A percentile compares a stretch with the other conserved stretches of the same genome.
These are phyloP conservation scores for Spheniscus mendiculus DNA, from an alignment of 2,113 vertebrate genomes.

Conservation along the genomic window DNA sequence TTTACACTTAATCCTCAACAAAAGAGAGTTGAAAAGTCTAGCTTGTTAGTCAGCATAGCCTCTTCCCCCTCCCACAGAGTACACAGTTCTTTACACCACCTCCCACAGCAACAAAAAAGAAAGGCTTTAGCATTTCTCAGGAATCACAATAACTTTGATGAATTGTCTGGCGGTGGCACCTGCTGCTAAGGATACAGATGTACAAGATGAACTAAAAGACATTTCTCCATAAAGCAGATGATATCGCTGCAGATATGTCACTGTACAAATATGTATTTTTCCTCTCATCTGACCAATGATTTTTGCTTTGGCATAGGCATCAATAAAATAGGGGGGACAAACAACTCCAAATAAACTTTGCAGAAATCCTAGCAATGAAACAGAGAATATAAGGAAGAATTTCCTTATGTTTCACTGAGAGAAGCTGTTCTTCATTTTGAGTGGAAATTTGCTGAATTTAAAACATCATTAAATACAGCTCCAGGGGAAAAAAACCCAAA, in stretches of 20 bases:
- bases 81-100: neutral
- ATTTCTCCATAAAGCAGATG: neutral
- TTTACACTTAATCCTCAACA: neutral
- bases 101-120: neutral
- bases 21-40: neutral
- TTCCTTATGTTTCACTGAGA: neutral
- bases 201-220: slow-evolving; percentile 40
- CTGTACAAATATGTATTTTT: neutral
- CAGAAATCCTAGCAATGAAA: neutral
- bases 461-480: neutral
- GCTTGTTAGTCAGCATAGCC: neutral
- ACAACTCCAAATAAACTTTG: neutral
- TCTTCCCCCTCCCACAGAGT: neutral
- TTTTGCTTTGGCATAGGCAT: neutral
- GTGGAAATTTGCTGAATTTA: neutral
- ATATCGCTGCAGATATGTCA: neutral
- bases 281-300: neutral
- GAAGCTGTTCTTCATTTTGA: neutral
- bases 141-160: neutral
- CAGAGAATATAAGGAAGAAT: neutral
- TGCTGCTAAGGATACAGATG: slow-evolving; percentile 63
- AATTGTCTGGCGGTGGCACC: slow-evolving; percentile 58
- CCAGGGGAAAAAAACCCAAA: neutral
- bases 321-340: neutral
- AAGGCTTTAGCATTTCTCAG: neutral